Conservation (phyloP, 2,113 vertebrate genomes). For the Jacana jacana region DNA sequence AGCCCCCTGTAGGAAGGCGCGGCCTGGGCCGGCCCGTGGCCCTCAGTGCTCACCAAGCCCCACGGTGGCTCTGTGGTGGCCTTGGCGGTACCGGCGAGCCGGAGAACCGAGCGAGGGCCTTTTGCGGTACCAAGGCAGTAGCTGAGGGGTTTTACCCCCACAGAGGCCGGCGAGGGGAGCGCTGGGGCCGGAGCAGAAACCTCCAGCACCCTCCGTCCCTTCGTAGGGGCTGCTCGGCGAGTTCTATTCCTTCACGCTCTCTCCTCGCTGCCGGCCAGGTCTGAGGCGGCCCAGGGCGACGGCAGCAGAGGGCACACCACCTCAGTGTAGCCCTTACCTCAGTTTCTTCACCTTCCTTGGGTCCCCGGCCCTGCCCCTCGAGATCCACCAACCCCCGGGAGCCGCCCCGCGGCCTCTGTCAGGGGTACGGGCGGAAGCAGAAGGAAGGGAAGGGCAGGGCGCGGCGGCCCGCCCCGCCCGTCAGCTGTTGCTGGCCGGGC, state of each 20-base stretch:
- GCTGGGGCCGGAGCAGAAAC: too few species aligned
- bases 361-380: not conserved
- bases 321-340: not conserved
- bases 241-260: not conserved
- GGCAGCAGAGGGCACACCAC: not conserved
- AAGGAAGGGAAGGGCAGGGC: not conserved
- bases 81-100: not conserved
- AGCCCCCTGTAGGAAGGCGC: not conserved
- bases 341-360: not conserved
- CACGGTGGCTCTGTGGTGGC: accelerated
- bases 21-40: not conserved
- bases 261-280: too few species aligned
- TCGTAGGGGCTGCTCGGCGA: too few species aligned
- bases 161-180: not conserved
- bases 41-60: accelerated
- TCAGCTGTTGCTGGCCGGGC: not conserved
- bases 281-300: not conserved
- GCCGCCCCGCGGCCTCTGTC: too few species aligned
- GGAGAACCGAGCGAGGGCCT: too few species aligned
- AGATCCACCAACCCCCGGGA: not conserved
- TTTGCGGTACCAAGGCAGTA: accelerated
- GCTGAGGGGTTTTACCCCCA: not conserved
- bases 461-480: not conserved
- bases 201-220: accelerated
- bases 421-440: too few species aligned